These are phyloP conservation scores for Varanus salvator DNA, from an alignment of 2,113 vertebrate species.

Conservation along the genomic window DNA sequence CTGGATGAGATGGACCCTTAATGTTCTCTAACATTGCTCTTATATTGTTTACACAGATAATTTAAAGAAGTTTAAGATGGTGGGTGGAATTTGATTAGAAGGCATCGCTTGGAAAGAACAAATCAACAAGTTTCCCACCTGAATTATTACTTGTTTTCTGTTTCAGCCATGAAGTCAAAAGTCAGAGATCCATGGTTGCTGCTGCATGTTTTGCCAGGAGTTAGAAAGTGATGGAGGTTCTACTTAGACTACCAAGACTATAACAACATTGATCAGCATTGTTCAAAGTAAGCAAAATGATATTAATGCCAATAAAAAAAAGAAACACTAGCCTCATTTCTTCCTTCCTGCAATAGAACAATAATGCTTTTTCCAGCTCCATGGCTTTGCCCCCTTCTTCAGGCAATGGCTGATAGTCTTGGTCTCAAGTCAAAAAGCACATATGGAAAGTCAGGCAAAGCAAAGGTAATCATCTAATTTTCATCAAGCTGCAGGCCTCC, in stretches of 20 bases:
- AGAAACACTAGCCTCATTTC: conserved; percentile 40
- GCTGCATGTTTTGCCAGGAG: conserved; percentile 12
- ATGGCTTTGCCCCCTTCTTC: conserved; percentile 8
- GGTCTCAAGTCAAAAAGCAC: conserved; percentile 60
- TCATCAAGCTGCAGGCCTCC: conserved; percentile 50
- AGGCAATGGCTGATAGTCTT: conserved; percentile 32
- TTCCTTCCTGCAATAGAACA: conserved; percentile 18
- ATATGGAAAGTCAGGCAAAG: conserved; percentile 62
- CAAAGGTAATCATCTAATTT: conserved; percentile 48
- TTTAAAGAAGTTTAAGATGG: background rate
- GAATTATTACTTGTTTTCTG: background rate
- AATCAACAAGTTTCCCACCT: background rate
- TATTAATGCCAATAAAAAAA: conserved; percentile 22
- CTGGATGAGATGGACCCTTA: no score
- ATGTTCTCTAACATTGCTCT: no score
- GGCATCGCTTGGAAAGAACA: background rate
- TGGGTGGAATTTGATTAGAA: background rate
- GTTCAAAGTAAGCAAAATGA: conserved; percentile 11
- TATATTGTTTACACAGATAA: no score
- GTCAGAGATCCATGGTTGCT: background rate
- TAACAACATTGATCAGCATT: conserved; percentile 24
- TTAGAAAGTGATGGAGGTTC: conserved; percentile 45
- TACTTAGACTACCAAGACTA: background rate
- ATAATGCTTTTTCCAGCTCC: background rate
- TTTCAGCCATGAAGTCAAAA: background rate